A percentile compares a stretch with the other conserved stretches of the same genome.
phyloP scores from a whole-genome alignment of 2,888 invertebrate genomes.

The Beris morrisii region DNA sequence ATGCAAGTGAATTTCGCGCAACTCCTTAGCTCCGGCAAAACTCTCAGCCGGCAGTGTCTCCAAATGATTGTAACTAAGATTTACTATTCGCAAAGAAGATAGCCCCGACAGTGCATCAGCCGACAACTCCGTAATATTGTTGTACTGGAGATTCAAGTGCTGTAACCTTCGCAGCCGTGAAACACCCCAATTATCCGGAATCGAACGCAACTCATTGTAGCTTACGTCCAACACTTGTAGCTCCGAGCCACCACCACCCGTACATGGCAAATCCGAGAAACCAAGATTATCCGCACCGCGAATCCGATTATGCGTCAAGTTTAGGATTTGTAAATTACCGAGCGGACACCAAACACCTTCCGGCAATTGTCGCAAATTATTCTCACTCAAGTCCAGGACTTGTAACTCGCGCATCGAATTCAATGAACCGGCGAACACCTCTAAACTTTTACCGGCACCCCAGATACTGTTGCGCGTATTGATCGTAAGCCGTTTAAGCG shows the following conservation, averaged over 20 bases:
- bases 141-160: slow-evolving; percentile 78
- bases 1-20: slow-evolving; percentile 80
- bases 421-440: slow-evolving; percentile 71
- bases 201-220: slow-evolving; percentile 72
- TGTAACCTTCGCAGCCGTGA: slow-evolving; percentile 76
- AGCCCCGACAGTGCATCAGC: slow-evolving; percentile 79
- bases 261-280: slow-evolving; percentile 58
- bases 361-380: slow-evolving; percentile 79
- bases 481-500: slow-evolving; percentile 75
- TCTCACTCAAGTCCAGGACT: slow-evolving; percentile 77
- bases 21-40: slow-evolving; percentile 78
- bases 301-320: slow-evolving; percentile 83
- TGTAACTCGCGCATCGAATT: slow-evolving; percentile 78
- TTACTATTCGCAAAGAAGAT: slow-evolving; percentile 75
- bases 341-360: slow-evolving; percentile 78
- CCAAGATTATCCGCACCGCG: slow-evolving; percentile 77
- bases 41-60: slow-evolving; percentile 78
- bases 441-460: slow-evolving; percentile 74
- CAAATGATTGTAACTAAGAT: slow-evolving; percentile 84
- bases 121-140: slow-evolving; percentile 78
- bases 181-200: slow-evolving; percentile 75
- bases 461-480: slow-evolving; percentile 81
- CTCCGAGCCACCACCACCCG: slow-evolving; percentile 63
- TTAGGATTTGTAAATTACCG: slow-evolving; percentile 77
- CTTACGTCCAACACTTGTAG: slow-evolving; percentile 79